Conservation (phyloP, 2,888 invertebrate species). For the Clistopyga incitator region DNA sequence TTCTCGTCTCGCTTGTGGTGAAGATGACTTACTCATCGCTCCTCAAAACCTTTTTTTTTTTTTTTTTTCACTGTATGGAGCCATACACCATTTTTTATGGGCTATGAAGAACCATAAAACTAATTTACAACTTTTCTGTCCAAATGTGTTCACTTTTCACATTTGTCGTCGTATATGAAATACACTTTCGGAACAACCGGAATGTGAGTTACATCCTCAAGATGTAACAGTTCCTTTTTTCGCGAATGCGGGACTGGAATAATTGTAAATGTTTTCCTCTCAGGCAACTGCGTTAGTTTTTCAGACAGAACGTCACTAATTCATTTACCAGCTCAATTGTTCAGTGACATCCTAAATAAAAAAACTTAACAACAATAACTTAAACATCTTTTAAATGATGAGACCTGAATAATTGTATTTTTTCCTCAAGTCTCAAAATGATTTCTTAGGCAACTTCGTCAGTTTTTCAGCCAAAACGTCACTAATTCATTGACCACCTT, state of each 20-base stretch:
- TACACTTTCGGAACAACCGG: too few relatives aligned
- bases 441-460: background rate
- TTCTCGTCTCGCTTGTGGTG: background rate
- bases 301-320: too few relatives aligned
- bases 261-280: too few relatives aligned
- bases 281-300: too few relatives aligned
- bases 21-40: conserved; percentile 1
- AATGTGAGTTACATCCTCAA: too few relatives aligned
- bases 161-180: background rate
- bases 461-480: background rate
- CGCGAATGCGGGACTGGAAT: too few relatives aligned
- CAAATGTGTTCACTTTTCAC: background rate
- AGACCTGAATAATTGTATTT: background rate
- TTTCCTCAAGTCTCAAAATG: background rate
- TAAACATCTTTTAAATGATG: too few relatives aligned
- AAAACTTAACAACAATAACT: too few relatives aligned
- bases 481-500: too few relatives aligned
- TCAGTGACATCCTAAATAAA: too few relatives aligned
- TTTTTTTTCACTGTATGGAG: background rate
- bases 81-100: background rate
- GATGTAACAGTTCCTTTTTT: too few relatives aligned
- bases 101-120: background rate
- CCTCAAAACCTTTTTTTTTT: background rate
- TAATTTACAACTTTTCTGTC: background rate
- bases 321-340: too few relatives aligned